Conservation (phyloP, 2,888 invertebrate genomes). For the Athripsodes cinereus region DNA sequence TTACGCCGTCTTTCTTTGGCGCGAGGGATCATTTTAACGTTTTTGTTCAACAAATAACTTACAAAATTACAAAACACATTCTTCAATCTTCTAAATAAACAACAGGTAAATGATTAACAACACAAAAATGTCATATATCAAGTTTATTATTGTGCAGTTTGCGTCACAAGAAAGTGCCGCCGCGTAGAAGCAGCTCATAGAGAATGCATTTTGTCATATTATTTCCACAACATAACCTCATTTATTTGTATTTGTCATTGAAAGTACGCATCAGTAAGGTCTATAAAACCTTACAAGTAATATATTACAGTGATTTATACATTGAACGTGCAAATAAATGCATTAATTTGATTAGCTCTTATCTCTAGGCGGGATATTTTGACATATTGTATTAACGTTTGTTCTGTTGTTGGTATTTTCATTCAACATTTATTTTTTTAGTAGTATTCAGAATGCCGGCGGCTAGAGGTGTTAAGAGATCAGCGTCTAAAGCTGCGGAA, state of each 20-base stretch:
- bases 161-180: conserved; percentile 14
- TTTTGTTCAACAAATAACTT: conserved; percentile 7
- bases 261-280: conserved; percentile 9
- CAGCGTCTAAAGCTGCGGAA: conserved; percentile 44
- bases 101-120: conserved; percentile 11
- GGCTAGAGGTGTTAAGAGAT: conserved; percentile 47
- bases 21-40: conserved; percentile 18
- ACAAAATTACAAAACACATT: conserved; percentile 7
- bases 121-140: background rate
- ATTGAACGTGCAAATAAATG: conserved; percentile 1
- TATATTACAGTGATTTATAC: background rate
- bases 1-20: conserved; percentile 23
- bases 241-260: conserved; percentile 17
- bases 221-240: conserved; percentile 23
- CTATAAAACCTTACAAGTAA: conserved; percentile 20
- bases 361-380: background rate
- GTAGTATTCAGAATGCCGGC: conserved; percentile 40
- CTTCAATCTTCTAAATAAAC: conserved; percentile 1
- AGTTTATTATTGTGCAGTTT: background rate
- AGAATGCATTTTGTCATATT: conserved; percentile 22
- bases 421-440: background rate
- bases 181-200: conserved; percentile 11
- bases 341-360: conserved; percentile 15
- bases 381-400: background rate
- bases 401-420: background rate